A percentile compares a stretch with the other conserved stretches of the same genome.
Conservation (phyloP, 2,797 vertebrate genomes). For the Eulemur rubriventer region DNA sequence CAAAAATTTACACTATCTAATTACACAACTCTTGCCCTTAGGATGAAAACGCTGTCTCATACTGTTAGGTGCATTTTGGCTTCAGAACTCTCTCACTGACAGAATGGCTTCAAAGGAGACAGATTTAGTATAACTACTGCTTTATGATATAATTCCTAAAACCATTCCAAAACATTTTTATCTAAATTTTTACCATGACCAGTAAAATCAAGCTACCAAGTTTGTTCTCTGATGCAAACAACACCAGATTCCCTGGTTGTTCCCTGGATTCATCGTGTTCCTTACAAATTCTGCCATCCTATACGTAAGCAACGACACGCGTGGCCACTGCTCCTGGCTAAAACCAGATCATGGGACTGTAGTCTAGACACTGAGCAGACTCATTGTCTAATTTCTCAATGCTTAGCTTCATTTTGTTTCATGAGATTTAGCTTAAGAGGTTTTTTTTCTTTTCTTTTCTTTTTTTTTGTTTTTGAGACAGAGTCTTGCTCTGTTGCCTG, state of each 20-base stretch:
- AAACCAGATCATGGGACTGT: background rate
- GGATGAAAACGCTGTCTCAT: background rate
- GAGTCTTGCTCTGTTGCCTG: too few relatives aligned
- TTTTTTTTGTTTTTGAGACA: too few relatives aligned
- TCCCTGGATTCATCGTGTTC: background rate
- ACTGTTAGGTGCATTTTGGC: background rate
- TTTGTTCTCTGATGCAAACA: background rate
- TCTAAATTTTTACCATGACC: background rate
- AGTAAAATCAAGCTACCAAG: background rate
- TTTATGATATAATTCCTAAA: background rate
- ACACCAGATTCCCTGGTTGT: background rate
- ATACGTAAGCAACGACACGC: background rate
- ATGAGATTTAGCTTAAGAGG: slow-evolving; percentile 23
- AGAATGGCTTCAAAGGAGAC: background rate
- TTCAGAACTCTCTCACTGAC: background rate
- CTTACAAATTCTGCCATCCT: background rate
- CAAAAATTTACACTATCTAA: background rate
- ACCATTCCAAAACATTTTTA: background rate
- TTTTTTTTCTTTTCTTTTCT: background rate
- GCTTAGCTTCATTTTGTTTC: background rate
- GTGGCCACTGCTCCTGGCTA: background rate
- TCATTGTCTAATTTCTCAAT: background rate
- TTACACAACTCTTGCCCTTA: background rate
- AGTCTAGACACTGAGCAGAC: background rate
- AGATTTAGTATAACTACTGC: slow-evolving; percentile 31